phyloP scores from a whole-genome alignment of 2,113 vertebrate species.

The Amazona vittata region DNA sequence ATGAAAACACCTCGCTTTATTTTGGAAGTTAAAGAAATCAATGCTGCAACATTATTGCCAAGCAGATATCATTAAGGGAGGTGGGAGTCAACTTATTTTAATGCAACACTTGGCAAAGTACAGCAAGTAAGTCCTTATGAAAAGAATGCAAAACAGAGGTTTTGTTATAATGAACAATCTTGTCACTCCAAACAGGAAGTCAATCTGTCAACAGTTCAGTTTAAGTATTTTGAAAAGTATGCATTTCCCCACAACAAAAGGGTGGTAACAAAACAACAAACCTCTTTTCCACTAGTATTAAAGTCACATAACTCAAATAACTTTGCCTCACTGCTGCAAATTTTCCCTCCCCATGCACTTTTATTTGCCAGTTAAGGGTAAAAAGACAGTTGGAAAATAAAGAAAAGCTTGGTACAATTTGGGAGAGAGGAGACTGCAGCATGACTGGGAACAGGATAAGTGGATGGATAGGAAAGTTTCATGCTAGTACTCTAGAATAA shows the following conservation, averaged over 20 bases:
- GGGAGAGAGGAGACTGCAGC: not conserved
- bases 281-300: not conserved
- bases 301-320: not conserved
- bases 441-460: not conserved
- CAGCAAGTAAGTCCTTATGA: not conserved
- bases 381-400: not conserved
- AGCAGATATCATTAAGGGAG: not conserved
- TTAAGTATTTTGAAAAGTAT: not conserved
- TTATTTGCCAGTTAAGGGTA: not conserved
- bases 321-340: not conserved
- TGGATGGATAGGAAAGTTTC: not conserved
- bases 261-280: not conserved
- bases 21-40: not conserved
- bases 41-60: not conserved
- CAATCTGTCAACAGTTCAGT: not conserved
- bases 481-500: not conserved
- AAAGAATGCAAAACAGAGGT: not conserved
- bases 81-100: not conserved
- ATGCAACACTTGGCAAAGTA: not conserved
- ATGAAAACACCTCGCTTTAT: not conserved
- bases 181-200: not conserved
- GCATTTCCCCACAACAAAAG: not conserved
- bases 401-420: not conserved
- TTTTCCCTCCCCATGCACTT: not conserved
- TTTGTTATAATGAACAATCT: not conserved